Evolutionary conservation across 1,140 invertebrate species (phyloP), one percentile per base, ranked within the genome.

Genomic region (Trichonephila clavipes): DNA sequence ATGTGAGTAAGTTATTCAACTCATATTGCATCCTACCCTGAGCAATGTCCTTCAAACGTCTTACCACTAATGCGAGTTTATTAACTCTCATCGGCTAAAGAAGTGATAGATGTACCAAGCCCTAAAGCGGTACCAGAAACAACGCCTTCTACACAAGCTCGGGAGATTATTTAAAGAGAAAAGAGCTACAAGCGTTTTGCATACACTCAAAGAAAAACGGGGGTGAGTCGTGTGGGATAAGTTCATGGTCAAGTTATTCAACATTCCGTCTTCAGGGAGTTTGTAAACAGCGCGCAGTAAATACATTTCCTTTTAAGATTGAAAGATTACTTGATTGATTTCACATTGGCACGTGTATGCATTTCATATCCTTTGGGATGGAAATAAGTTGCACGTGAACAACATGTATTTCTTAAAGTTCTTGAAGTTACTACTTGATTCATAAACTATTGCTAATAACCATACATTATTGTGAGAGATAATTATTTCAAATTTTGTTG

Each of bases 21-120:
- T 16, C 72, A 0, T 2, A 69, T 21, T 10, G n/a, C 72, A 77
- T 34, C 34, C 61, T 85, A n/a, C 82, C 51, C 82, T 64, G 16
- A 40, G 18, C 59, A n/a, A 24, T 28, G 82, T 19, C 82, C 82
- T 83, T 83, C 82, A 83, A 83, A 83, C 58, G 82, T 14, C 82
- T 83, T 83, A 77, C 34, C 28, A 77, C 18, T 28, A 4, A 18
- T 24, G 44, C 2, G 51, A 58, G 82, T 83, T 83, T n/a, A 83
- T 59, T 59, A 83, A 83, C 82, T 58, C 24, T 24, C 8, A 18
- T 34, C 14, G 34, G 3, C 16, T 7, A 51, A 51, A 28, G 40
- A 77, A 34, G 28, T 40, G 72, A 77, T 77, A 24, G 28, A 77
- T 77, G 72, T 12, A 34, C 72, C 18, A 34, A 10, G 69, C n/a